Percentiles rank a stretch among this genome's conserved stretches.
Evolutionary conservation across 2,888 invertebrate genomes (phyloP).

Genomic region (Agriotes lineatus): DNA sequence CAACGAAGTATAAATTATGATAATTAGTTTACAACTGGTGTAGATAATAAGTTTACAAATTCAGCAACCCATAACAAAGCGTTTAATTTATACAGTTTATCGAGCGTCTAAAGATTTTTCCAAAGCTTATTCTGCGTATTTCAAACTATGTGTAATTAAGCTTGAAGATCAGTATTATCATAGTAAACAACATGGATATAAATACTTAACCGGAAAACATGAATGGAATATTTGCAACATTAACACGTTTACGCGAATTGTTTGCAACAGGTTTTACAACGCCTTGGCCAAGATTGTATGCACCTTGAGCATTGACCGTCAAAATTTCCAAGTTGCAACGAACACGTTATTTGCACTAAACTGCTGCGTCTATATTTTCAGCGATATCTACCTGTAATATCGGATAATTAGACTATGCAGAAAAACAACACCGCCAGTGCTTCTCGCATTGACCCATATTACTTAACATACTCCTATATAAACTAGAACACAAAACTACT

Average conservation of each 20-base stretch:
- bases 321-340: conserved; percentile 4
- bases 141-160: not conserved
- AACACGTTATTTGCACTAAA: not conserved
- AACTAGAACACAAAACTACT: conserved; percentile 17
- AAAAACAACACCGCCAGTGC: conserved; percentile 2
- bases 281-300: conserved; percentile 45
- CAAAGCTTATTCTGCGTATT: not conserved
- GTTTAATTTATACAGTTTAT: too few relatives aligned
- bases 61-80: too few relatives aligned
- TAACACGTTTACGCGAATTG: not conserved
- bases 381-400: not conserved
- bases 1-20: too few relatives aligned
- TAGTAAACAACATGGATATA: not conserved
- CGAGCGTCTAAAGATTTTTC: too few relatives aligned
- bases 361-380: not conserved
- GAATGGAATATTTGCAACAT: conserved; percentile 18
- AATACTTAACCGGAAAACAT: not conserved
- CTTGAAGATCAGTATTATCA: not conserved
- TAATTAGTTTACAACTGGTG: too few relatives aligned
- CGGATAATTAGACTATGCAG: not conserved
- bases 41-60: too few relatives aligned
- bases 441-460: conserved; percentile 29
- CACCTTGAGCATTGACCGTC: conserved; percentile 46
- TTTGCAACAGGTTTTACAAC: conserved; percentile 5
- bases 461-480: conserved; percentile 11